Evolutionary conservation across 2,113 vertebrate genomes (phyloP).

Genomic region (Natator depressus): DNA sequence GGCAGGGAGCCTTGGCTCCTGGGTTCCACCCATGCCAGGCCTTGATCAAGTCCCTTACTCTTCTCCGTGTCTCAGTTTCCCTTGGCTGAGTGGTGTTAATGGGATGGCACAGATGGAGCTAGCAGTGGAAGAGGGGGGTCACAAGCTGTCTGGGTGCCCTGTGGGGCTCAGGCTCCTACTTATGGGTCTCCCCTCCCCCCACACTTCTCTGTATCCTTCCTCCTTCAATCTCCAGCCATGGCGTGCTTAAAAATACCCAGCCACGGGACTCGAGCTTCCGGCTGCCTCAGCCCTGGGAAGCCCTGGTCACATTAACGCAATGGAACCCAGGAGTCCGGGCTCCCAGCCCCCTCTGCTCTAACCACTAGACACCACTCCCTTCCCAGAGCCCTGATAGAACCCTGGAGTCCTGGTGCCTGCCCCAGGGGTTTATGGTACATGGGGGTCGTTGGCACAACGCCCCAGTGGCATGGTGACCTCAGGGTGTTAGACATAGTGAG

Average conservation of each 20-base stretch:
- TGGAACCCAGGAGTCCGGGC: background rate
- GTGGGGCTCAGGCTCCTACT: background rate
- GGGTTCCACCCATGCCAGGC: background rate
- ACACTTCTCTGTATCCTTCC: background rate
- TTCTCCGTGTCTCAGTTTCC: background rate
- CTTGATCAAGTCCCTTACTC: background rate
- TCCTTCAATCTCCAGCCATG: background rate
- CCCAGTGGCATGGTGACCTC: background rate
- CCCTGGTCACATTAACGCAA: background rate
- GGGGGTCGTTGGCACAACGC: background rate
- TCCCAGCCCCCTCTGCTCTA: background rate
- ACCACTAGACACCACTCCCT: background rate
- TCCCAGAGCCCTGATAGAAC: too few relatives aligned
- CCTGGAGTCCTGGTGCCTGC: too few relatives aligned
- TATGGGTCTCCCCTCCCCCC: background rate
- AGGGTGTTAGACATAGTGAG: background rate
- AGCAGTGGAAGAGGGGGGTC: background rate
- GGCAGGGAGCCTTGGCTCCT: background rate
- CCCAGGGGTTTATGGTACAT: too few relatives aligned
- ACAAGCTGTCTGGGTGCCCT: background rate
- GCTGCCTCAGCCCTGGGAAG: background rate
- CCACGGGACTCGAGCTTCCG: background rate
- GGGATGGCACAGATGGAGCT: too few relatives aligned
- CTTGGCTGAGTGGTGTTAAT: background rate
- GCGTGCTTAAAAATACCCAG: background rate